These are phyloP conservation scores for Eubasilissa regina DNA, from an alignment of 1,140 invertebrate genomes.

Conservation along the genomic window DNA sequence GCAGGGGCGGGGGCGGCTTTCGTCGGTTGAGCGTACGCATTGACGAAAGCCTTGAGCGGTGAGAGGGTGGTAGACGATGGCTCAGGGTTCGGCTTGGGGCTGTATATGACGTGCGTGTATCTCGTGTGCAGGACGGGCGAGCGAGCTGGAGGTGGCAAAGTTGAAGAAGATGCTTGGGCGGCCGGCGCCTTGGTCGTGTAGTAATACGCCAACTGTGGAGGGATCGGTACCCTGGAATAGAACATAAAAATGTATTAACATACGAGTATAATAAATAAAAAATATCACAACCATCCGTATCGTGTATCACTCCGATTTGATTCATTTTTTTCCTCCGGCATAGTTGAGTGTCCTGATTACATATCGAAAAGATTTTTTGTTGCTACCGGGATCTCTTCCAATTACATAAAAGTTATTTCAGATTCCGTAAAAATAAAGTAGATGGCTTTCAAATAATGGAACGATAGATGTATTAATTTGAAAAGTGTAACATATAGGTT, in stretches of 20 bases:
- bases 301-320: no score
- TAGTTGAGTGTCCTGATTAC: no score
- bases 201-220: constrained; percentile 44
- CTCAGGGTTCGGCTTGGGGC: constrained; percentile 54
- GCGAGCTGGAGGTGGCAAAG: constrained; percentile 61
- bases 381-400: no score
- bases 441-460: no score
- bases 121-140: constrained; percentile 61
- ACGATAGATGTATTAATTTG: no score
- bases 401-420: no score
- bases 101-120: constrained; percentile 67
- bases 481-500: no score
- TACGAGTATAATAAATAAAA: background rate
- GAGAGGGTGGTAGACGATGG: constrained; percentile 64
- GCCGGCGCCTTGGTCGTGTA: constrained; percentile 43
- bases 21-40: constrained; percentile 64
- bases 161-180: constrained; percentile 7
- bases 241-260: background rate
- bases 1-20: constrained; percentile 44
- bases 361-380: no score
- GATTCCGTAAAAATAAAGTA: no score
- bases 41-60: constrained; percentile 63
- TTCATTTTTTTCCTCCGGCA: no score
- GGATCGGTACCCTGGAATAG: constrained; percentile 46
- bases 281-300: background rate